phyloP scores from a whole-genome alignment of 2,113 vertebrate genomes.

The Anser cygnoides region DNA sequence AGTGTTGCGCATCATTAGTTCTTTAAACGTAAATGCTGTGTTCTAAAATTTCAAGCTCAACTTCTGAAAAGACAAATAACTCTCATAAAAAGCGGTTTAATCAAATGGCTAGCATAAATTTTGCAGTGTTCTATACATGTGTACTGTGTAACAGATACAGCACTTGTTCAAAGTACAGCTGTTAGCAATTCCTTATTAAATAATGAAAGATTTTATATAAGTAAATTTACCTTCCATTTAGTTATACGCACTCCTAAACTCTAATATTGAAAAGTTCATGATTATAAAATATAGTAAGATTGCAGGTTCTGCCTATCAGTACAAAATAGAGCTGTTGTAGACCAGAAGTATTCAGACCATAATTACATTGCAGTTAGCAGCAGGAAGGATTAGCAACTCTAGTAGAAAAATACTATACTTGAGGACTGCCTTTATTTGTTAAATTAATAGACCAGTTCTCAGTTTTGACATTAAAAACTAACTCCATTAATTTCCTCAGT shows the following conservation, averaged over 20 bases:
- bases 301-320: not conserved
- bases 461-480: constrained; percentile 41
- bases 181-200: not conserved
- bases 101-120: not conserved
- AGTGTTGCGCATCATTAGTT: not conserved
- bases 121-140: not conserved
- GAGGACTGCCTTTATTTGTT: constrained; percentile 24
- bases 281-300: not conserved
- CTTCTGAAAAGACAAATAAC: not conserved
- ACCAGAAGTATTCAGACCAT: not conserved
- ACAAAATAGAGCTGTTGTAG: constrained; percentile 6
- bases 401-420: not conserved
- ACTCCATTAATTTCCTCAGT: constrained; percentile 18
- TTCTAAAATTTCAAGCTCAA: not conserved
- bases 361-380: constrained; percentile 32
- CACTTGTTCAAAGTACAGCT: not conserved
- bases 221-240: not conserved
- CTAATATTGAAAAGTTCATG: not conserved
- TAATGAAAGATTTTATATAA: not conserved
- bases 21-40: not conserved
- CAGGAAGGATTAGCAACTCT: constrained; percentile 28
- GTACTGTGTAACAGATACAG: not conserved
- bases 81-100: not conserved
- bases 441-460: constrained; percentile 1
- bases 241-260: not conserved